A percentile compares a stretch with the other conserved stretches of the same genome.
phyloP scores from a whole-genome alignment of 2,113 vertebrate genomes.

The Chloroceryle aenea region DNA sequence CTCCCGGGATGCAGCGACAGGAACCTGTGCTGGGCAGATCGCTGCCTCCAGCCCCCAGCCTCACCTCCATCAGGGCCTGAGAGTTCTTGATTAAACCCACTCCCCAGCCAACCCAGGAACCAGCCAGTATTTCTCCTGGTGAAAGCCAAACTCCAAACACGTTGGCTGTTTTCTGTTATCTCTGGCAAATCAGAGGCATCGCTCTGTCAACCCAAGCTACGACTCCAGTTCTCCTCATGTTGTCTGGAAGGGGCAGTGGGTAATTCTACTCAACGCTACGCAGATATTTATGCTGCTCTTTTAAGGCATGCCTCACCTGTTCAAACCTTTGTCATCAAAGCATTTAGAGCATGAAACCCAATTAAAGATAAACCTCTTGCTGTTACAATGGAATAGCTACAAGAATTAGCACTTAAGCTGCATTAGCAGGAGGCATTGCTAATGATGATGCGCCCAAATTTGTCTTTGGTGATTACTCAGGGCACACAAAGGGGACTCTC shows the following conservation, averaged over 20 bases:
- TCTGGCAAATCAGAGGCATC: neutral
- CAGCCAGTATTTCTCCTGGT: neutral
- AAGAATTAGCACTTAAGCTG: constrained; percentile 71
- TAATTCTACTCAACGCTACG: neutral
- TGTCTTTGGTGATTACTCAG: constrained; percentile 42
- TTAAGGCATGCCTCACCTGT: constrained; percentile 60
- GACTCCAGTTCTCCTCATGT: neutral
- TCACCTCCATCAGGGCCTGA: neutral
- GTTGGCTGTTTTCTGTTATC: neutral
- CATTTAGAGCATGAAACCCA: constrained; percentile 75
- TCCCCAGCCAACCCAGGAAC: neutral
- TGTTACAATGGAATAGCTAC: constrained; percentile 57
- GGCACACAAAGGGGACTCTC: neutral
- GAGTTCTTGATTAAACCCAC: neutral
- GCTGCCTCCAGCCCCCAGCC: neutral
- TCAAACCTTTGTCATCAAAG: constrained; percentile 62
- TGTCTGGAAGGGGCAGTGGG: neutral
- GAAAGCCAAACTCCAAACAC: neutral
- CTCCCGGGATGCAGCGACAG: fast-evolving
- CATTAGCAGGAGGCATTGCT: constrained; percentile 50
- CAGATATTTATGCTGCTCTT: constrained; percentile 2
- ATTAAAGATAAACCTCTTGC: constrained; percentile 69
- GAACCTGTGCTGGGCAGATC: fast-evolving
- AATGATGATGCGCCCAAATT: constrained; percentile 38
- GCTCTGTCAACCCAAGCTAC: neutral